Conservation (phyloP, 1,140 invertebrate genomes). For the Scylla paramamosain region DNA sequence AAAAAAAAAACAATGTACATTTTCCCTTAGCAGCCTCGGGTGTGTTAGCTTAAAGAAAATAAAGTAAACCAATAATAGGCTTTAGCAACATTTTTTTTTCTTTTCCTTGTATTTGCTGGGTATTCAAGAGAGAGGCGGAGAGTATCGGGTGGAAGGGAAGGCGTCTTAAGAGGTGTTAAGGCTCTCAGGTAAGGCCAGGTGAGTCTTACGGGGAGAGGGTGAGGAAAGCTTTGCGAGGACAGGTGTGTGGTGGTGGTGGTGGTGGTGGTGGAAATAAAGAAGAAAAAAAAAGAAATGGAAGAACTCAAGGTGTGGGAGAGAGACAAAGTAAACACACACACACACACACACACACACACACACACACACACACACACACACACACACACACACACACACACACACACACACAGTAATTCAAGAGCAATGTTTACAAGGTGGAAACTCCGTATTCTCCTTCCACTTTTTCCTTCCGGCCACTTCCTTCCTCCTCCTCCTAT, state of each 20-base stretch:
- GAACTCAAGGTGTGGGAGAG: not conserved
- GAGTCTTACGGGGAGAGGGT: no score
- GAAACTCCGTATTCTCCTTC: not conserved
- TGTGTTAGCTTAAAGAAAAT: no score
- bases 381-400: not conserved
- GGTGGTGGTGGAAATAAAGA: not conserved
- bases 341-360: constrained; percentile 20
- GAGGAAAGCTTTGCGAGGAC: no score
- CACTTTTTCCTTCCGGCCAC: not conserved
- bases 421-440: not conserved
- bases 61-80: no score
- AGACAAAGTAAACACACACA: not conserved
- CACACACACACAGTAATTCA: not conserved
- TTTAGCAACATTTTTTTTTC: no score
- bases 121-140: not conserved
- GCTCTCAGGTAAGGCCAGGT: not conserved
- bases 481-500: not conserved
- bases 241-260: constrained; percentile 12
- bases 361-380: constrained; percentile 20
- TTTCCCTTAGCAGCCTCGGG: no score
- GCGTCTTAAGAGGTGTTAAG: not conserved
- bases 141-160: not conserved
- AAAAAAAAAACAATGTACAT: no score
- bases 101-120: not conserved
- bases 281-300: not conserved